A percentile compares a stretch with the other conserved stretches of the same genome.
Conservation (phyloP, 2,113 vertebrate species). For the Oenanthe oenanthe region DNA sequence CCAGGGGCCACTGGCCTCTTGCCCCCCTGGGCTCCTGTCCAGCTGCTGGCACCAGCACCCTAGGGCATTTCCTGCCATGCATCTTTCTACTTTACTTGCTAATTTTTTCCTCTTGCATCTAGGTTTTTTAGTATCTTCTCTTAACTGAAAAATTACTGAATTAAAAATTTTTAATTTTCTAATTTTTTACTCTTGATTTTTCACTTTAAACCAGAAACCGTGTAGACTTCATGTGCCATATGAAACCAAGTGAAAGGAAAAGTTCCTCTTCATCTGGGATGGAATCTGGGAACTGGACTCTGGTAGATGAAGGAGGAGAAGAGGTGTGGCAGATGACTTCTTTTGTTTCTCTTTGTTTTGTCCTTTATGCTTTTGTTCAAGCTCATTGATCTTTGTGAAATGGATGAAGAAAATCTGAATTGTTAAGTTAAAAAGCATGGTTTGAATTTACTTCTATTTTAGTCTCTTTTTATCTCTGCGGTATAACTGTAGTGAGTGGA, state of each 20-base stretch:
- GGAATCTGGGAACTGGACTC: constrained; percentile 91
- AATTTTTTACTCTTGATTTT: not conserved
- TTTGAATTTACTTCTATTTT: not conserved
- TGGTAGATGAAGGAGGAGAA: constrained; percentile 97
- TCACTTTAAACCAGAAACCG: constrained; percentile 81
- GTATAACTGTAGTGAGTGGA: not conserved
- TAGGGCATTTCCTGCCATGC: not conserved
- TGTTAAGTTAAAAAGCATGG: not conserved
- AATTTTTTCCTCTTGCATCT: not conserved
- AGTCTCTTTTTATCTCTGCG: not conserved
- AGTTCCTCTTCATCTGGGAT: constrained; percentile 78
- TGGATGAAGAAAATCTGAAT: not conserved
- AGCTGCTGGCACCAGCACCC: fast-evolving
- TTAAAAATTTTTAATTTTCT: not conserved
- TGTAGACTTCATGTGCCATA: constrained; percentile 88
- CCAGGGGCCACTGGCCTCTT: not conserved
- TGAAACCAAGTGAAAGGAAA: constrained; percentile 88
- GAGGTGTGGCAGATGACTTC: constrained; percentile 77
- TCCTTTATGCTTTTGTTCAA: not conserved
- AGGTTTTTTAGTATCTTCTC: not conserved
- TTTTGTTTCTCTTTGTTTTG: not conserved
- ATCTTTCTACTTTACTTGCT: not conserved
- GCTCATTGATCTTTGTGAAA: not conserved
- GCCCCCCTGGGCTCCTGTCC: fast-evolving
- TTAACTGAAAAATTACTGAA: not conserved